Evolutionary conservation across 92 coral and sea anemone genomes (phyloP), one percentile per base, ranked within the genome.

Genomic region (Virgularia gustaviana): DNA sequence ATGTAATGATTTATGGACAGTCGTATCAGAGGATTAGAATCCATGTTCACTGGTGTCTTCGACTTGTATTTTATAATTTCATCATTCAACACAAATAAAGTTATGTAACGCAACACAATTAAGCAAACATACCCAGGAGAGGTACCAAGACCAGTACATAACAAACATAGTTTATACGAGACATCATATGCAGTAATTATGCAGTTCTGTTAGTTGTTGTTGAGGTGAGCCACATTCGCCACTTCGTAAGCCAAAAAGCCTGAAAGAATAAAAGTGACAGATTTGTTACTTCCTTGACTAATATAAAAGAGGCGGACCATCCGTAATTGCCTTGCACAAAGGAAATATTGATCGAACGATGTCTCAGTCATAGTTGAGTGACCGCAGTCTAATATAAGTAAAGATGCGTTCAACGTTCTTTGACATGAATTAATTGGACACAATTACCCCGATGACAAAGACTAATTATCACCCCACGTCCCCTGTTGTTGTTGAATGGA

Each of bases 391-490:
- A 68, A 68, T 68, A 68, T 49, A 68, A 51, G 75, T 54, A n/a
- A 68, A 49, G 61, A 68, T 12, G 43, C 51, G 22, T 68, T 68
- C 75, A 49, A 11, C 30, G 54, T 44, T 68, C 47, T 49, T 51
- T 33, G 43, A 68, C 60, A n/a, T 68, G 75, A 68, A 68, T 68
- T 68, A 68, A 68, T 68, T 37, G 54, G 75, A 61, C 36, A 49
- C 61, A 68, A 68, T 68, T 68, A 68, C 33, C 59, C 59, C 35
- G 75, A 68, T 51, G 75, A 68, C 75, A 68, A 68, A 49, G 61
- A 47, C 35, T 34, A 85, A 94, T 94, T 94, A 94, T 86, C 87
- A 85, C 88, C 80, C 96, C 95, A 65, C 87, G 82, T 90, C 91
- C 72, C 76, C 68, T 25, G 70, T 57, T 63, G 63, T 73, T 49